Conservation (phyloP, 2,797 vertebrate genomes). For the Psittacula echo region DNA sequence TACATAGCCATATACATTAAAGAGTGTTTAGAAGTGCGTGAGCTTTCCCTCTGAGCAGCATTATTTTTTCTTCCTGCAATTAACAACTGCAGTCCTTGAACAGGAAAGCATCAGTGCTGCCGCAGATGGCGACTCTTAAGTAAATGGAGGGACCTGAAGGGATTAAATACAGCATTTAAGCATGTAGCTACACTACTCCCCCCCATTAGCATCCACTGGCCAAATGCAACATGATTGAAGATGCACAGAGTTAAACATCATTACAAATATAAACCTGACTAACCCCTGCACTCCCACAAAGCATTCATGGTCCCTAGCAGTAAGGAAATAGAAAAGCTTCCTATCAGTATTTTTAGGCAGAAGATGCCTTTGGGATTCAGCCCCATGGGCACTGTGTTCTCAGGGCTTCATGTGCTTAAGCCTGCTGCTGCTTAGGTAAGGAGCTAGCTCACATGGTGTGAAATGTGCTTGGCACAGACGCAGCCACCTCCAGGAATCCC, state of each 20-base stretch:
- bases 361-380: background rate
- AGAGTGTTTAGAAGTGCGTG: rapidly evolving
- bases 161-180: background rate
- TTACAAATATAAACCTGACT: background rate
- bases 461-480: background rate
- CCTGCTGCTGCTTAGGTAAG: background rate
- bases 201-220: background rate
- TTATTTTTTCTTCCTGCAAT: background rate
- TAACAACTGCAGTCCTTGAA: background rate
- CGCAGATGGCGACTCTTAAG: background rate
- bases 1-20: background rate
- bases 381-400: background rate
- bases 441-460: background rate
- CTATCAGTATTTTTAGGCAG: background rate
- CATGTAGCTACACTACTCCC: rapidly evolving
- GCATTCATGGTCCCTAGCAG: rapidly evolving
- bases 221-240: background rate
- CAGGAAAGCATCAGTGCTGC: background rate
- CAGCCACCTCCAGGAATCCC: background rate
- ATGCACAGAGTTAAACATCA: background rate
- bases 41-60: background rate
- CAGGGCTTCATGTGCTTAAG: background rate
- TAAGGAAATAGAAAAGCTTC: background rate
- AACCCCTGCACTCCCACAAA: background rate
- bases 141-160: background rate